phyloP scores from a whole-genome alignment of 2,113 vertebrate genomes.

The Brienomyrus longianalis region DNA sequence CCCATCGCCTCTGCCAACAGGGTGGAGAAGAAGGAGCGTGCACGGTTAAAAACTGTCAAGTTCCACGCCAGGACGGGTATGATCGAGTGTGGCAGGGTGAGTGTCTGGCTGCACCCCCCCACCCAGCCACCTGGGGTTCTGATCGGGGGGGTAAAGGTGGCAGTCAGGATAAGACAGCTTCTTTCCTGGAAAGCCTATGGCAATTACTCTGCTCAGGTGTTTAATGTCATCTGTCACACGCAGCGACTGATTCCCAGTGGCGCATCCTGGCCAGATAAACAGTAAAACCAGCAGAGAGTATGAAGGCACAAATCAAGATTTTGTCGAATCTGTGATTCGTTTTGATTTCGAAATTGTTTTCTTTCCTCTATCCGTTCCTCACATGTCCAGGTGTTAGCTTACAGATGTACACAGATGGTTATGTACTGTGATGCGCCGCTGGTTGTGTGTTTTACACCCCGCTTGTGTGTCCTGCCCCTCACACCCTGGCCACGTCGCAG shows the following conservation, averaged over 20 bases:
- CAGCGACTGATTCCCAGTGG: neutral
- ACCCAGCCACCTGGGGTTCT: neutral
- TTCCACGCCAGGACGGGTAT: conserved; percentile 96
- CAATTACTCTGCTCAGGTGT: neutral
- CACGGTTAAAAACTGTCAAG: conserved; percentile 97
- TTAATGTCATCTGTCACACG: neutral
- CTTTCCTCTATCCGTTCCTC: neutral
- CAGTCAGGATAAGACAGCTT: neutral
- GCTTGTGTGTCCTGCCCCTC: neutral
- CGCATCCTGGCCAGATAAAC: neutral
- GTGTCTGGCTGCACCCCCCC: neutral
- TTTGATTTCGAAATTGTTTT: neutral
- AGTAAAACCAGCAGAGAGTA: neutral
- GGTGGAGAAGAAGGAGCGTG: conserved; percentile 92
- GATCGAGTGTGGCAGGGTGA: conserved; percentile 96
- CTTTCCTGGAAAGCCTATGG: neutral
- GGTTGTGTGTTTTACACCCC: neutral
- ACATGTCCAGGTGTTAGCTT: neutral
- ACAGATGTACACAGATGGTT: neutral
- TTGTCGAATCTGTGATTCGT: neutral
- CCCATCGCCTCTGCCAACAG: conserved; percentile 33
- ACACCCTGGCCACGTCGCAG: neutral
- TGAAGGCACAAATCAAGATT: neutral
- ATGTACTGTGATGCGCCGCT: neutral
- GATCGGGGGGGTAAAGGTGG: neutral